Evolutionary conservation across 2,113 vertebrate genomes (phyloP).

Genomic region (Heliornis fulica): DNA sequence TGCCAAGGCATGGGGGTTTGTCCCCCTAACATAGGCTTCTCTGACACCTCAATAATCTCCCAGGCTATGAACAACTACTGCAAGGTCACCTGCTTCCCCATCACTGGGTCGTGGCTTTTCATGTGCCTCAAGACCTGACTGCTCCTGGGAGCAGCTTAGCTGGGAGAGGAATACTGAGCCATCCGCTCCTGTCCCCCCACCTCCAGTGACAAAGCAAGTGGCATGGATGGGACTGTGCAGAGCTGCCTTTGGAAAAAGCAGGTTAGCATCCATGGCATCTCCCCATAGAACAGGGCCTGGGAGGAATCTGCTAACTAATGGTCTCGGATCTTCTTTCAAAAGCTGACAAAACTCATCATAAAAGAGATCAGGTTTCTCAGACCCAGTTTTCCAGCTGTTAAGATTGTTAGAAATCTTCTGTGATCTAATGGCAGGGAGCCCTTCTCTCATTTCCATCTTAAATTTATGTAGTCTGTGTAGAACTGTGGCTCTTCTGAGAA

Average conservation of each 20-base stretch:
- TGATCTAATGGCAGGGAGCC: neutral
- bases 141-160: accelerated
- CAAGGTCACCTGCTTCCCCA: neutral
- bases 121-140: neutral
- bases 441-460: neutral
- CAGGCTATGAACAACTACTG: neutral
- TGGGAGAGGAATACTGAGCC: accelerated
- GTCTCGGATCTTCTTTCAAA: neutral
- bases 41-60: neutral
- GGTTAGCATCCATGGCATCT: neutral
- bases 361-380: neutral
- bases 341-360: neutral
- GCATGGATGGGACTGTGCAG: accelerated
- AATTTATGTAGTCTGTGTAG: neutral
- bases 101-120: accelerated
- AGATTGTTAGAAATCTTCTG: neutral
- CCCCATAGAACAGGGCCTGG: neutral
- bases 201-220: neutral
- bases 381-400: neutral
- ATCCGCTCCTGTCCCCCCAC: neutral
- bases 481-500: neutral
- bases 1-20: neutral
- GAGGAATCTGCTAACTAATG: neutral
- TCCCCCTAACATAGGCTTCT: neutral
- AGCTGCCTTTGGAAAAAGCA: neutral